Conservation (phyloP, 2,113 vertebrate genomes). For the Egretta garzetta region DNA sequence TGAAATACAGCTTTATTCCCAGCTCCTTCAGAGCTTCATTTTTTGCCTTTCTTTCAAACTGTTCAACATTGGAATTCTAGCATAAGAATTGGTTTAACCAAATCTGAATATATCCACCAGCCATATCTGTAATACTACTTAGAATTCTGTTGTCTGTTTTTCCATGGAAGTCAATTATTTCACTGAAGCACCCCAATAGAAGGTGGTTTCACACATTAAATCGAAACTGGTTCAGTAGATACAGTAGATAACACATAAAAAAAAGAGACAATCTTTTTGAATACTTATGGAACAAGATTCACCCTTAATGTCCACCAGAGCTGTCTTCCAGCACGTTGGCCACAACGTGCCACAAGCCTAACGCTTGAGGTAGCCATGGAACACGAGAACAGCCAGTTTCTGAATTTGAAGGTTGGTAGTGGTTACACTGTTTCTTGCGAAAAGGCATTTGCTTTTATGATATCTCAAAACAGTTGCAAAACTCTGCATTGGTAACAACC, state of each 20-base stretch:
- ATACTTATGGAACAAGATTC: not conserved
- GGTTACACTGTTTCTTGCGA: not conserved
- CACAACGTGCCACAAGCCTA: not conserved
- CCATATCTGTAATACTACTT: not conserved
- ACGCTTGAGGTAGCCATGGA: not conserved
- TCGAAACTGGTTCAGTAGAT: not conserved
- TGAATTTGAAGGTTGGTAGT: not conserved
- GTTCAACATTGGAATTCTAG: not conserved
- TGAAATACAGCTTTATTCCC: not conserved
- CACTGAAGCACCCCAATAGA: not conserved
- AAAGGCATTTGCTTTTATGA: not conserved
- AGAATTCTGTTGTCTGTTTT: not conserved
- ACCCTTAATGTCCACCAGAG: not conserved
- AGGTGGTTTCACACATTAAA: not conserved
- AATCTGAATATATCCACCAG: not conserved
- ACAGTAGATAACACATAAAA: not conserved
- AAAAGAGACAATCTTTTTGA: not conserved
- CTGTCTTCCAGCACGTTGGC: not conserved
- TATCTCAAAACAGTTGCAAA: not conserved
- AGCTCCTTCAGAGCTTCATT: not conserved
- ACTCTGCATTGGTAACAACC: not conserved
- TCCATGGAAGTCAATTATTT: not conserved
- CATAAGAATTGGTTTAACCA: not conserved
- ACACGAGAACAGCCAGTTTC: fast-evolving
- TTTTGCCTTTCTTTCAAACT: not conserved